phyloP scores from a whole-genome alignment of 2,113 vertebrate species.

The Oreotrochilus melanogaster region DNA sequence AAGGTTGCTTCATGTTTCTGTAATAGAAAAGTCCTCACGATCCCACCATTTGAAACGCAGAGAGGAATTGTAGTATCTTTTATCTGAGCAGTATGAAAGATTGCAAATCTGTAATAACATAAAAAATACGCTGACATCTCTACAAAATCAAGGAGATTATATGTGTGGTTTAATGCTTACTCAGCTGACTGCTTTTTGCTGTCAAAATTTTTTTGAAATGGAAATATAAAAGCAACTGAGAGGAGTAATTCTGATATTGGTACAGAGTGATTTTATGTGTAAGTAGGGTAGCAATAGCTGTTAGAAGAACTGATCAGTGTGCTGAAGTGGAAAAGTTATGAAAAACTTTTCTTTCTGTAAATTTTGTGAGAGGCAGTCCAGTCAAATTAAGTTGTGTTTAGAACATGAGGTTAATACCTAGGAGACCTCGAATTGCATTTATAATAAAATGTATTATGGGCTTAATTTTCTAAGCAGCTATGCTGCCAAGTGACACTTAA shows the following conservation, averaged over 20 bases:
- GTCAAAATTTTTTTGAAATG: constrained; percentile 52
- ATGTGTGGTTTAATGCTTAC: constrained; percentile 52
- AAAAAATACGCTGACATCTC: constrained; percentile 61
- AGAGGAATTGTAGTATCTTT: background rate
- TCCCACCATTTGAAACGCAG: background rate
- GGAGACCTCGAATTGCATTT: constrained; percentile 33
- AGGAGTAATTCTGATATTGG: constrained; percentile 31
- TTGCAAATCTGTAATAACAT: constrained; percentile 37
- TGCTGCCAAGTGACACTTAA: constrained; percentile 36
- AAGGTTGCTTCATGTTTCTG: accelerated
- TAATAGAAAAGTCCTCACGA: background rate
- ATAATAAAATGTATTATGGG: constrained; percentile 19
- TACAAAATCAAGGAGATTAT: constrained; percentile 54
- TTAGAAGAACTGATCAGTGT: background rate
- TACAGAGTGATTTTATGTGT: background rate
- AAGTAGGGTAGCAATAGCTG: background rate
- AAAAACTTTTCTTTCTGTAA: constrained; percentile 6
- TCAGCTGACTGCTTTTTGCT: constrained; percentile 47
- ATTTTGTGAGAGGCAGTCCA: constrained; percentile 17
- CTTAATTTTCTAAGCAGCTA: constrained; percentile 50
- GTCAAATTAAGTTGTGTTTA: constrained; percentile 49
- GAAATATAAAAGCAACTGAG: constrained; percentile 38
- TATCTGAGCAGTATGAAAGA: constrained; percentile 30
- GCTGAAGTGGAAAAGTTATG: background rate
- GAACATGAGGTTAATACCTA: constrained; percentile 47